Evolutionary conservation across 2,888 invertebrate genomes (phyloP).

Genomic region (Philaethria dido): DNA sequence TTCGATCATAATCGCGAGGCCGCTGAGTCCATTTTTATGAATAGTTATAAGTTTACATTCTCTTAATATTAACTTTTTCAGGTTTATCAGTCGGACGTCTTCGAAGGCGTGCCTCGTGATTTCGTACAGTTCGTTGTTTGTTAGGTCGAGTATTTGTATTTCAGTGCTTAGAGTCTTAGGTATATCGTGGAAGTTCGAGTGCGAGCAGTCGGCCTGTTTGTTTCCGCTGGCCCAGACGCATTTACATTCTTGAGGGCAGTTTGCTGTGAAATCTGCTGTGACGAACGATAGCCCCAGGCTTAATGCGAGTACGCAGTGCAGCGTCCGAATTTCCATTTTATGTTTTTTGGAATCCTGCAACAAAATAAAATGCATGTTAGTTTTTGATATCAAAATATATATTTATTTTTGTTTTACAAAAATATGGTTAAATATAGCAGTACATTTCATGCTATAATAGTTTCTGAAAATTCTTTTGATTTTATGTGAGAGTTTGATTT

Average conservation of each 20-base stretch:
- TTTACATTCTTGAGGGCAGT: constrained; percentile 88
- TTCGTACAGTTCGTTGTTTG: constrained; percentile 87
- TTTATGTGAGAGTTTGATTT: too few species aligned
- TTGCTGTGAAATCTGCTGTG: constrained; percentile 80
- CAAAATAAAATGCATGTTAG: constrained; percentile 53
- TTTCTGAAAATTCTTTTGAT: too few species aligned
- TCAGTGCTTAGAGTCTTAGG: constrained; percentile 89
- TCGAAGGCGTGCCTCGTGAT: constrained; percentile 87
- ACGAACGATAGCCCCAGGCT: constrained; percentile 59
- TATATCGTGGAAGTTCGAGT: constrained; percentile 86
- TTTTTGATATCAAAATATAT: constrained; percentile 7
- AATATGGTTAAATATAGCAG: too few species aligned
- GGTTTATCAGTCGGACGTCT: constrained; percentile 87
- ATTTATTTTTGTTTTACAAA: too few species aligned
- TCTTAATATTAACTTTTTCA: constrained; percentile 90
- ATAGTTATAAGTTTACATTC: constrained; percentile 89
- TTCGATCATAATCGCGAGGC: constrained; percentile 91
- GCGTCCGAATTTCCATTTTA: constrained; percentile 63
- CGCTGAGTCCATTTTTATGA: constrained; percentile 90
- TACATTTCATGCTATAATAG: too few species aligned
- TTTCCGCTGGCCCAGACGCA: constrained; percentile 94
- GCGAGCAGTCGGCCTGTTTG: constrained; percentile 91
- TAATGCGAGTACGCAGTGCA: constrained; percentile 55
- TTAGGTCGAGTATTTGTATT: constrained; percentile 88
- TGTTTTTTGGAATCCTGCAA: constrained; percentile 61